These are phyloP conservation scores for Micromesistius poutassou DNA, from an alignment of 2,797 vertebrate species.

Conservation along the genomic window DNA sequence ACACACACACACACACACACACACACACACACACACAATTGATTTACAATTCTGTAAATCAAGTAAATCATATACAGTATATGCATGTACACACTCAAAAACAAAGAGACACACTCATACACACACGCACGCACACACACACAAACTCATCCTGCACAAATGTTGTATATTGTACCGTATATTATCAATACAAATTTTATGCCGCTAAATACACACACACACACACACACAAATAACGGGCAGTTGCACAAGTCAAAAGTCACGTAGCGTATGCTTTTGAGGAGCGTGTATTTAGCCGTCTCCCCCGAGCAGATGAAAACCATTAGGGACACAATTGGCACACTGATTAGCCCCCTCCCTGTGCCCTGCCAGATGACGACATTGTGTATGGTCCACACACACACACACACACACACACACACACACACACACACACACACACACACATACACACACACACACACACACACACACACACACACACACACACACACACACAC, in stretches of 20 bases:
- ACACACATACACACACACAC: not conserved
- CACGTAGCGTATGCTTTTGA: constrained; percentile 34
- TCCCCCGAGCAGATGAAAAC: constrained; percentile 63
- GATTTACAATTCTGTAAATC: not conserved
- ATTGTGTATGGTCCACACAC: constrained; percentile 24
- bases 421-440: not conserved
- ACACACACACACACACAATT: not conserved
- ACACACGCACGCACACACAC: not conserved
- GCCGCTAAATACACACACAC: not conserved
- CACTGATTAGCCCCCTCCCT: constrained; percentile 54
- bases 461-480: not conserved
- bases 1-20: not conserved
- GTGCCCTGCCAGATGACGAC: constrained; percentile 17
- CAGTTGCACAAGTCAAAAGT: not conserved
- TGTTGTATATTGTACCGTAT: too few species aligned
- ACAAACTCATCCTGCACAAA: not conserved
- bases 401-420: constrained; percentile 4
- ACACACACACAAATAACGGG: not conserved
- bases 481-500: too few species aligned
- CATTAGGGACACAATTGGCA: constrained; percentile 58
- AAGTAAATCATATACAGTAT: not conserved
- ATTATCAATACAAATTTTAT: too few species aligned
- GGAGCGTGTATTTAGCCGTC: constrained; percentile 50
- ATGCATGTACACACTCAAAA: not conserved
- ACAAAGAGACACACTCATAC: not conserved